Evolutionary conservation across 1,140 invertebrate species (phyloP), one percentile per base, ranked within the genome.

Genomic region (Caenorhabditis tropicalis): DNA sequence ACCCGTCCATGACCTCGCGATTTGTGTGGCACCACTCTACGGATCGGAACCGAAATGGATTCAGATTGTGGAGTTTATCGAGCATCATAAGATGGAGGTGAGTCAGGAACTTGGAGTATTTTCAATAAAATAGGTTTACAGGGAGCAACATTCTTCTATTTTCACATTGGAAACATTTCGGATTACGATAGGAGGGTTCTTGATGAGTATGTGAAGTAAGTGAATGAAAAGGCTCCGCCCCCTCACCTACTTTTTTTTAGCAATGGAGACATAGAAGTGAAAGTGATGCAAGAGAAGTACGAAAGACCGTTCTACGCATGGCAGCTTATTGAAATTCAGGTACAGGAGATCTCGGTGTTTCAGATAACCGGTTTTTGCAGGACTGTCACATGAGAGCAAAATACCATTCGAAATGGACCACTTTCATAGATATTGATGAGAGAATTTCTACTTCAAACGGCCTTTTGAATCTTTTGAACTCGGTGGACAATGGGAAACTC

Each of bases 41-140:
- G 74, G 74, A 4, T 48, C 46, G 39, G 74, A 80, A 10, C 48
- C 74, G n/a, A 80, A 80, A 80, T 80, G 74, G 74, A 36, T 80
- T 12, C 43, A 49, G 33, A 80, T 80, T 2, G 39, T 33, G 27
- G 74, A 80, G 7, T 80, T 80, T 48, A 43, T 80, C 2, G 74
- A 80, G 49, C 49, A 51, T 2, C 27, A 29, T 21, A 80, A 80
- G 49, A 27, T 80, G 1, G 43, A 80, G 70, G 70, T 79, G 10
- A 21, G 1, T 0, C n/a, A n/a, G n/a, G n/a, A n/a, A 7, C 39
- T 10, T 27, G 36, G n/a, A 15, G 29, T 6, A 39, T 7, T 39
- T 39, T 79, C 24, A 21, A 48, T 39, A 12, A 5, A 12, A 36
- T 39, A 5, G 6, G 3, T 79, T 46, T 79, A 16, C 27, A 79